phyloP scores from a whole-genome alignment of 2,113 vertebrate species.

The Lasiurus cinereus region DNA sequence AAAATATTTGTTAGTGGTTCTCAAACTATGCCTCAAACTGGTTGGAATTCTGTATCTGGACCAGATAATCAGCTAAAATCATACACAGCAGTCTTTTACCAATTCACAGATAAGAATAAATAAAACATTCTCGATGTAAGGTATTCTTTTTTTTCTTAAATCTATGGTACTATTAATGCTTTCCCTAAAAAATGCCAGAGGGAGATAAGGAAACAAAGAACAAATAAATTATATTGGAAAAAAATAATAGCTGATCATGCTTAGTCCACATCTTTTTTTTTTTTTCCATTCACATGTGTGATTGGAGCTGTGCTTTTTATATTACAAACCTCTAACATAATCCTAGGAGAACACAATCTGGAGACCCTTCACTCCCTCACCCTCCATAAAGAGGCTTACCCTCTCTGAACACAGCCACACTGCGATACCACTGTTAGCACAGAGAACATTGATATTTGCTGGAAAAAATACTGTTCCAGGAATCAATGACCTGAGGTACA shows the following conservation, averaged over 20 bases:
- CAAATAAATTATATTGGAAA: not conserved
- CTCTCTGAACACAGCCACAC: not conserved
- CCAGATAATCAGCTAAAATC: not conserved
- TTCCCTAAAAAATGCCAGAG: slow-evolving; percentile 30
- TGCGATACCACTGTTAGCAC: not conserved
- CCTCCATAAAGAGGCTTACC: not conserved
- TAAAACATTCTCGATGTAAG: slow-evolving; percentile 11
- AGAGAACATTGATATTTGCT: not conserved
- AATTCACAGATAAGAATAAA: slow-evolving; percentile 11
- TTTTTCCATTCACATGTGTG: not conserved
- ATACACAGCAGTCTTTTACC: not conserved
- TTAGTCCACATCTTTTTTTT: not conserved
- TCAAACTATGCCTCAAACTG: not conserved
- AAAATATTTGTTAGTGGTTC: not conserved
- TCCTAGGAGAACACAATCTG: not conserved
- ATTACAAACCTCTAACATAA: not conserved
- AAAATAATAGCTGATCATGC: not conserved
- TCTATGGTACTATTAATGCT: not conserved
- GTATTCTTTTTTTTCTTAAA: not conserved
- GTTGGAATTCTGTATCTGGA: not conserved
- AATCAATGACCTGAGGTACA: slow-evolving; percentile 4
- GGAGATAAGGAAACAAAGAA: slow-evolving; percentile 1
- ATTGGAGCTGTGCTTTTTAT: not conserved
- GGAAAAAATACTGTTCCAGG: not conserved
- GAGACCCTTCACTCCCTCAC: not conserved